A percentile compares a stretch with the other conserved stretches of the same genome.
These are phyloP conservation scores for Drosophila aldrichi DNA, from an alignment of 2,888 invertebrate genomes.

Conservation along the genomic window DNA sequence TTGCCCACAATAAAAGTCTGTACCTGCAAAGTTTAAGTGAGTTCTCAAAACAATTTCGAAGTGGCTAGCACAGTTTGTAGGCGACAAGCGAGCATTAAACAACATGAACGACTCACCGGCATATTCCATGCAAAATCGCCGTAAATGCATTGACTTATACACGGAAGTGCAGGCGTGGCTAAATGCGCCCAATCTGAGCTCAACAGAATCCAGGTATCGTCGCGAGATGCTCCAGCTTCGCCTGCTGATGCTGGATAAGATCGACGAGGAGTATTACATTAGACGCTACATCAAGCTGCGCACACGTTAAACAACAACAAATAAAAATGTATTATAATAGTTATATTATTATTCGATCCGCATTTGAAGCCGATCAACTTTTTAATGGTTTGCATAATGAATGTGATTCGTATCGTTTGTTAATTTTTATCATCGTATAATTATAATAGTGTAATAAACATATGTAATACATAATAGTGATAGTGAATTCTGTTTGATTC, in stretches of 20 bases:
- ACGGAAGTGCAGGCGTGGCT: slow-evolving; percentile 23
- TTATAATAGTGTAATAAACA: slow-evolving; percentile 69
- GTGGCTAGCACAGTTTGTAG: slow-evolving; percentile 4
- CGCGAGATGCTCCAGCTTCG: slow-evolving; percentile 24
- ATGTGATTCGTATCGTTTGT: slow-evolving; percentile 63
- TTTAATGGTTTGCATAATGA: slow-evolving; percentile 54
- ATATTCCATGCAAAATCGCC: neutral
- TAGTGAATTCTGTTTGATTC: slow-evolving; percentile 43
- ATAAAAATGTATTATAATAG: neutral
- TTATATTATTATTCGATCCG: slow-evolving; percentile 36
- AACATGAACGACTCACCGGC: slow-evolving; percentile 8
- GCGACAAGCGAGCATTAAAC: neutral
- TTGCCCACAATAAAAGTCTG: neutral
- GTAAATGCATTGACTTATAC: slow-evolving; percentile 22
- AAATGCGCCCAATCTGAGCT: slow-evolving; percentile 20
- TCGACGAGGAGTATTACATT: slow-evolving; percentile 38
- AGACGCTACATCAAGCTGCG: slow-evolving; percentile 42
- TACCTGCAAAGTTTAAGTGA: slow-evolving; percentile 1
- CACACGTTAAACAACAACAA: slow-evolving; percentile 18
- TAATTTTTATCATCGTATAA: slow-evolving; percentile 55
- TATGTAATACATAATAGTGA: slow-evolving; percentile 73
- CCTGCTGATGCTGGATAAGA: slow-evolving; percentile 33
- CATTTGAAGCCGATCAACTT: slow-evolving; percentile 16
- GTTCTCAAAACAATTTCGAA: slow-evolving; percentile 5
- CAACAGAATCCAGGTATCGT: slow-evolving; percentile 17